Evolutionary conservation across 2,113 vertebrate species (phyloP).

Genomic region (Anser brachyrhynchus): DNA sequence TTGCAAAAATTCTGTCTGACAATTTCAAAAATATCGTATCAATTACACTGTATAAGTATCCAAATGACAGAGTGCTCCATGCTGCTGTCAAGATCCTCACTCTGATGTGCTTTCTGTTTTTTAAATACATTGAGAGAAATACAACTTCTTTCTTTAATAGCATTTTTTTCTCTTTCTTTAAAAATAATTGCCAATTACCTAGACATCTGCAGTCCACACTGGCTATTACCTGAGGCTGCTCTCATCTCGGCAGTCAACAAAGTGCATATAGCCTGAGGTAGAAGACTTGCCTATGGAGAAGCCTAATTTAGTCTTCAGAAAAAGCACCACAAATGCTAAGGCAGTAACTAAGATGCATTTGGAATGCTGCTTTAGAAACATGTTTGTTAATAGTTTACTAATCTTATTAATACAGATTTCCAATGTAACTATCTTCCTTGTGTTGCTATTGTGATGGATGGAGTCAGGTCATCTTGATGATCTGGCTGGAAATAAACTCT

Average conservation of each 20-base stretch:
- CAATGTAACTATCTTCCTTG: background rate
- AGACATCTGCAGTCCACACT: background rate
- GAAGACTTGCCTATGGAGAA: background rate
- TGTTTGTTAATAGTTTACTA: background rate
- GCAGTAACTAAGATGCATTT: background rate
- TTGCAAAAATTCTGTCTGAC: background rate
- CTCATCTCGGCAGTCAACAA: background rate
- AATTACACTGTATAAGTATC: background rate
- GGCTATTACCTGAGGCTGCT: background rate
- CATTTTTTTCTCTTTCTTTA: background rate
- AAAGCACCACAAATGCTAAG: background rate
- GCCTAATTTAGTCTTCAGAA: background rate
- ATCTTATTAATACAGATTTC: background rate
- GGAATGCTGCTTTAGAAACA: background rate
- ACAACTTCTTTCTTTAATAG: background rate
- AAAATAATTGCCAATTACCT: background rate
- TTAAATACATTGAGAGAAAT: background rate
- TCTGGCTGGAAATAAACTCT: background rate
- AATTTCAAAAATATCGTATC: background rate
- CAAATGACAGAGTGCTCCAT: background rate
- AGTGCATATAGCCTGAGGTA: background rate
- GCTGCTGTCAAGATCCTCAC: background rate
- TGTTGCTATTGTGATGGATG: background rate
- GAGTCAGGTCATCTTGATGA: background rate
- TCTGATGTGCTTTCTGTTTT: background rate